A percentile compares a stretch with the other conserved stretches of the same genome.
Evolutionary conservation across 1,140 invertebrate genomes (phyloP).

Genomic region (Gryllus bimaculatus): DNA sequence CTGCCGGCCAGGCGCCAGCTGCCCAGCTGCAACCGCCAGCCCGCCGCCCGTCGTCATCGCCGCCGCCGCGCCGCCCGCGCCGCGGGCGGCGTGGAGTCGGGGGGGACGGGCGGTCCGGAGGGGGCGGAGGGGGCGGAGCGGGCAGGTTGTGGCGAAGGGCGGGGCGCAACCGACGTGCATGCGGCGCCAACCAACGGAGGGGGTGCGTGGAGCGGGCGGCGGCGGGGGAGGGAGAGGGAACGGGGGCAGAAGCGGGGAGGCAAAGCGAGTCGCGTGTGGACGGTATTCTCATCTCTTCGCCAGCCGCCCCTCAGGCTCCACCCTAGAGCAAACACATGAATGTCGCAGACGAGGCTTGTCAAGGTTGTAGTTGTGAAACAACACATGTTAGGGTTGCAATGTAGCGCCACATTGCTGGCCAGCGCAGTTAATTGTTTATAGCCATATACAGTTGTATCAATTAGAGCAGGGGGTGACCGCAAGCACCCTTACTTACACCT

Average conservation of each 20-base stretch:
- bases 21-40: too few relatives aligned
- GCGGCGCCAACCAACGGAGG: background rate
- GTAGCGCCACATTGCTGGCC: constrained; percentile 14
- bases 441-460: constrained; percentile 14
- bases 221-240: too few relatives aligned
- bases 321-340: background rate
- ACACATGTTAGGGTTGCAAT: constrained; percentile 15
- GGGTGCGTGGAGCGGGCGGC: too few relatives aligned
- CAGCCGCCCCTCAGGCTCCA: background rate
- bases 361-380: constrained; percentile 14
- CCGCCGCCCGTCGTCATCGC: too few relatives aligned
- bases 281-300: background rate
- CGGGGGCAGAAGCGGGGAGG: background rate
- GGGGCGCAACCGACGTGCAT: too few relatives aligned
- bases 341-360: constrained; percentile 7
- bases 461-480: constrained; percentile 8
- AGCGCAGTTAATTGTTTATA: constrained; percentile 18
- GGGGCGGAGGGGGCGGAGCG: too few relatives aligned
- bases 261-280: background rate
- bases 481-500: background rate
- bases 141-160: background rate
- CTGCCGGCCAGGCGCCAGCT: too few relatives aligned
- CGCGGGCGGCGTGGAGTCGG: too few relatives aligned
- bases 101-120: too few relatives aligned
- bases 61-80: too few relatives aligned